phyloP scores from a whole-genome alignment of 2,888 invertebrate species.

The Sialis lutaria region DNA sequence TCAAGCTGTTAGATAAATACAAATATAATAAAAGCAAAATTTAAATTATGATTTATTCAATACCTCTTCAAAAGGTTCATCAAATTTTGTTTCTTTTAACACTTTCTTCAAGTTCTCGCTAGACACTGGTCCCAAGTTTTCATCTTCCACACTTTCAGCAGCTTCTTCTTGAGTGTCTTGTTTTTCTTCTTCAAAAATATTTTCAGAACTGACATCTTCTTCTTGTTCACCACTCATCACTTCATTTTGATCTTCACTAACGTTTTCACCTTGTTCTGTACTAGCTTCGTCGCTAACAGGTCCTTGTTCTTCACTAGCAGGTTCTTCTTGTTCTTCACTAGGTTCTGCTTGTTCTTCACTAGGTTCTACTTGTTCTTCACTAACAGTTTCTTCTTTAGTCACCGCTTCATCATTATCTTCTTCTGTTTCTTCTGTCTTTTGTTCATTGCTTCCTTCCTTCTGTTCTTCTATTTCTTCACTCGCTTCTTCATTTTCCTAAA shows the following conservation, averaged over 20 bases:
- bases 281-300: conserved; percentile 14
- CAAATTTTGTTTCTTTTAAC: conserved; percentile 2
- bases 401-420: conserved; percentile 11
- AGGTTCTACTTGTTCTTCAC: conserved; percentile 12
- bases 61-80: conserved; percentile 5
- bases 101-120: conserved; percentile 2
- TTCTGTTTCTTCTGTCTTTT: conserved; percentile 14
- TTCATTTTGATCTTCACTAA: conserved; percentile 16
- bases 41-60: no score
- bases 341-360: conserved; percentile 14
- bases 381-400: conserved; percentile 18
- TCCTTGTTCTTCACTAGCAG: conserved; percentile 14
- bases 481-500: conserved; percentile 8
- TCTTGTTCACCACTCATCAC: conserved; percentile 15
- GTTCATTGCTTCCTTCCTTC: conserved; percentile 12
- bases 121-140: neutral
- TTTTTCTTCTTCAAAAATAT: conserved; percentile 10
- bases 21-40: no score
- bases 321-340: conserved; percentile 12
- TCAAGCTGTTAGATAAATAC: no score
- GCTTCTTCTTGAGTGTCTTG: conserved; percentile 2
- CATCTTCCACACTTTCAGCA: conserved; percentile 8
- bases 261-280: conserved; percentile 14
- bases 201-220: conserved; percentile 16
- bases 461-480: conserved; percentile 10